phyloP scores from a whole-genome alignment of 2,113 vertebrate genomes.

The Carollia perspicillata region DNA sequence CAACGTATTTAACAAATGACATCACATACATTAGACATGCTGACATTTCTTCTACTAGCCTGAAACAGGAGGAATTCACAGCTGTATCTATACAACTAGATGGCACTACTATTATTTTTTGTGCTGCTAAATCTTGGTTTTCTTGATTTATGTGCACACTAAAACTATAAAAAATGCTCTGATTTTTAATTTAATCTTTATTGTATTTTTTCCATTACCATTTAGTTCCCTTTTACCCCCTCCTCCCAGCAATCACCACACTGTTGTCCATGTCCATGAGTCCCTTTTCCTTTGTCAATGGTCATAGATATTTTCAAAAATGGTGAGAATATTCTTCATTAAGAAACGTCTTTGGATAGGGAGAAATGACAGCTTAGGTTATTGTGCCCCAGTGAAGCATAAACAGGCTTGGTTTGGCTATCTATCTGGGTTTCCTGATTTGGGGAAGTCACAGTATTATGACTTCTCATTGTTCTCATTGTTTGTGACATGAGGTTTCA shows the following conservation, averaged over 20 bases:
- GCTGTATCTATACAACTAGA: not conserved
- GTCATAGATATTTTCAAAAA: constrained; percentile 16
- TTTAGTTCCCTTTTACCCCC: no score
- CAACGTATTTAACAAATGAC: not conserved
- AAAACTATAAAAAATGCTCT: not conserved
- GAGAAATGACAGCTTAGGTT: not conserved
- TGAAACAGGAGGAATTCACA: not conserved
- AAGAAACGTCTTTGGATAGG: not conserved
- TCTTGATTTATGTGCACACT: not conserved
- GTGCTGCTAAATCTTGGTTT: not conserved
- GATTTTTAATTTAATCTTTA: not conserved
- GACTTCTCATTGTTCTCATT: not conserved
- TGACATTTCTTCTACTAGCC: not conserved
- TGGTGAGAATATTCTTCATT: not conserved
- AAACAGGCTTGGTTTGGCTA: not conserved
- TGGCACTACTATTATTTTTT: not conserved
- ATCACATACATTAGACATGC: not conserved
- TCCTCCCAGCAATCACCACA: no score
- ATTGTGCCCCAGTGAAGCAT: not conserved
- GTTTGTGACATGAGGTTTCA: not conserved
- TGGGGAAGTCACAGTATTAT: not conserved
- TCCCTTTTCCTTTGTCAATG: constrained; percentile 23
- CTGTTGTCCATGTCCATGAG: no score
- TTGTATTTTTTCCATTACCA: no score
- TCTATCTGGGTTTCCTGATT: not conserved